Base-by-base conservation (phyloP, 2,797 vertebrate species). In the Novumbra hubbsi region DNA sequence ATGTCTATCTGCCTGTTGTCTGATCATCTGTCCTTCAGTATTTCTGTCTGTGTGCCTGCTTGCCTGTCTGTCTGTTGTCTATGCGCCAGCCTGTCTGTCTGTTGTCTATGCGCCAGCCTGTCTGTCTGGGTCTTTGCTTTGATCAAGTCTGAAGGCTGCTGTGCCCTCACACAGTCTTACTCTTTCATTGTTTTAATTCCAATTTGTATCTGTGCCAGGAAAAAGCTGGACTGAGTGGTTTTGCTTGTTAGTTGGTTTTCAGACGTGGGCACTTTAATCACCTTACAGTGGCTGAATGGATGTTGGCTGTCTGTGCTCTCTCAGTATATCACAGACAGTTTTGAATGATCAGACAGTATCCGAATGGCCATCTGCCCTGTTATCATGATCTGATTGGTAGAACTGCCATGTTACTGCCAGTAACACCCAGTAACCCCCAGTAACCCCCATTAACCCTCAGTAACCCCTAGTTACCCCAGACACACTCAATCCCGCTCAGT, bases 151-250 rank as follows among this genome's bases (percentile, higher is more conserved):
- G 28, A 28, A 30, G 62, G 24, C 62, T 15, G 27, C 65, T n/a
- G n/a, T 60, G 55, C 34, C 38, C 66, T 34, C 65, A 17, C 27
- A 50, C 27, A 55, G 17, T 52, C 68, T 38, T 38, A 52, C 68
- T 49, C 24, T 49, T 21, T 79, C 63, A 80, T 85, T 87, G 85
- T 88, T 88, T 70, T 84, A 78, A 78, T 86, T 85, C 75, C 85
- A 80, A 69, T 84, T 81, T 76, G 72, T 72, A 80, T 57, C 74
- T 60, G 65, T 30, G 82, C 78, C 81, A 79, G 78, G 76, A 84
- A 68, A 80, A 83, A 82, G 76, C 72, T 81, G 30, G 80, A 84
- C 78, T 76, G 49, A 84, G 80, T 76, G 48, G 75, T 80, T 83
- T 80, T 64, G 72, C 57, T 86, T 84, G 73, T 82, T 81, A 70